Evolutionary conservation across 2,888 invertebrate genomes (phyloP).

Genomic region (Digitonthophagus gazella): DNA sequence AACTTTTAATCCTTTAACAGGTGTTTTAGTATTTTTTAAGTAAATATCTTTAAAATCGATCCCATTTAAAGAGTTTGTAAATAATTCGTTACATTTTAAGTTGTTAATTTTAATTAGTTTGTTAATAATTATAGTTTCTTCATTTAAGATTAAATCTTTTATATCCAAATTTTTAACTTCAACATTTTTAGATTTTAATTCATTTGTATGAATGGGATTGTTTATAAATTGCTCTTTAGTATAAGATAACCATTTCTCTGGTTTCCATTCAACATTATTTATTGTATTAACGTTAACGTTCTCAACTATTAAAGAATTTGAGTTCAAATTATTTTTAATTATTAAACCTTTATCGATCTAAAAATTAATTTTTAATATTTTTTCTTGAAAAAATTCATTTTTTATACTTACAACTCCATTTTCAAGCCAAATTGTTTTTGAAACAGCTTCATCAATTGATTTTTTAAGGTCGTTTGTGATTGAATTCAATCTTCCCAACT

Average conservation of each 20-base stretch:
- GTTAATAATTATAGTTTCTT: conserved; percentile 33
- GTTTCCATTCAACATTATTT: conserved; percentile 39
- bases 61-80: conserved; percentile 37
- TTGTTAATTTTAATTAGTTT: conserved; percentile 32
- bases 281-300: conserved; percentile 35
- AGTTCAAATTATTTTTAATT: conserved; percentile 30
- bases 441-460: not conserved
- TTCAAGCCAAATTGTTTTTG: not conserved
- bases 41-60: conserved; percentile 40
- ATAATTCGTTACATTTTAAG: conserved; percentile 35
- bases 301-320: conserved; percentile 31
- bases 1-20: conserved; percentile 39
- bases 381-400: not conserved
- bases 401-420: not conserved
- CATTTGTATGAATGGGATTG: conserved; percentile 32
- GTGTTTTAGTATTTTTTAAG: conserved; percentile 32
- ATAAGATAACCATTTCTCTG: conserved; percentile 41
- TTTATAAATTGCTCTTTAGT: conserved; percentile 38
- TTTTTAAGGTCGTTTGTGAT: not conserved
- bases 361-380: conserved; percentile 5
- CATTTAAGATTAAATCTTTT: conserved; percentile 35
- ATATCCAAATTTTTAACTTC: conserved; percentile 22
- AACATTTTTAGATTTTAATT: conserved; percentile 32
- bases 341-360: conserved; percentile 36
- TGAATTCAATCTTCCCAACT: not conserved